These are phyloP conservation scores for Hydroisotoma schaefferi DNA, from an alignment of 2,888 invertebrate genomes.

Conservation along the genomic window DNA sequence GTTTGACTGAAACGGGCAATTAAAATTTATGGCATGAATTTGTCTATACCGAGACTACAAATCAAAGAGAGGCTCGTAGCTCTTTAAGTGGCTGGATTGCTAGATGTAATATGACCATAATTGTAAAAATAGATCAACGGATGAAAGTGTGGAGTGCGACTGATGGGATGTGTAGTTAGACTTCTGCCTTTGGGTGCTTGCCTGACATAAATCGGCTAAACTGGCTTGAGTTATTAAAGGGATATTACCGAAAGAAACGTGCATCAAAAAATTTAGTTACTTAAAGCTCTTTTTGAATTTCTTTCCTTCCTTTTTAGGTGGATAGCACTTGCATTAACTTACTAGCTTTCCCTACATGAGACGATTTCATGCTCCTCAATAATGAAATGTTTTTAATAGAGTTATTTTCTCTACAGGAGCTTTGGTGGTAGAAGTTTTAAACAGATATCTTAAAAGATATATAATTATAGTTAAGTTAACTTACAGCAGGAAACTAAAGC, in stretches of 20 bases:
- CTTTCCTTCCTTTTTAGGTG: too few species aligned
- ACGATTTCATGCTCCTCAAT: too few species aligned
- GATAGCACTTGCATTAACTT: too few species aligned
- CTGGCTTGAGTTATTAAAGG: constrained; percentile 19
- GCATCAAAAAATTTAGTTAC: too few species aligned
- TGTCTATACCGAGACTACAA: constrained; percentile 4
- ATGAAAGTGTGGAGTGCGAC: background rate
- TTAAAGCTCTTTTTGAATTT: too few species aligned
- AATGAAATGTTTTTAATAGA: too few species aligned
- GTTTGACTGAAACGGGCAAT: constrained; percentile 11
- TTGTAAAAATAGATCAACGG: background rate
- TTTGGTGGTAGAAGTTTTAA: too few species aligned
- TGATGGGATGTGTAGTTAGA: constrained; percentile 17
- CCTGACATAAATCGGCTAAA: constrained; percentile 2
- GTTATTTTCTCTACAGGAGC: too few species aligned
- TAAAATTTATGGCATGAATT: constrained; percentile 13
- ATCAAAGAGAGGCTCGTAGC: constrained; percentile 1
- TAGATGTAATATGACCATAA: background rate
- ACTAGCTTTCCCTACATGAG: too few species aligned
- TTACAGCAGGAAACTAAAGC: too few species aligned
- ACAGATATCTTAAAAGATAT: too few species aligned
- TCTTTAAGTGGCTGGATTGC: background rate
- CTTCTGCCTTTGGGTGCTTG: constrained; percentile 2
- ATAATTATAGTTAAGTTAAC: too few species aligned
- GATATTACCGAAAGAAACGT: constrained; percentile 13